Percentiles rank a stretch among this genome's conserved stretches.
Conservation (phyloP, 2,888 invertebrate species). For the Cryptocheilus praepositus region DNA sequence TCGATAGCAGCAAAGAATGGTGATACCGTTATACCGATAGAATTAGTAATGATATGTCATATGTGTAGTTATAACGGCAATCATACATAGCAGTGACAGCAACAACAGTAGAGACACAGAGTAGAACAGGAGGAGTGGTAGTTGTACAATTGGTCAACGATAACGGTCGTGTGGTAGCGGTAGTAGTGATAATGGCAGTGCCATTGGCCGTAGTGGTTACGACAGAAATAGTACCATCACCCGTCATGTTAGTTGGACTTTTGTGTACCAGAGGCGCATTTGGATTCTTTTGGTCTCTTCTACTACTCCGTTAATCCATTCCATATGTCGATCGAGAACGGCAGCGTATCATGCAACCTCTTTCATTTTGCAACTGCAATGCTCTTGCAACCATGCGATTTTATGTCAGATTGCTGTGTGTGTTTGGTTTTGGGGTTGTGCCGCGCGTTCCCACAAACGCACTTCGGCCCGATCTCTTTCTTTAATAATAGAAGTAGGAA, state of each 20-base stretch:
- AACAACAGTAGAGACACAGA: slow-evolving; percentile 8
- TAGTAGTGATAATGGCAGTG: slow-evolving; percentile 15
- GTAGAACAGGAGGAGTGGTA: not conserved
- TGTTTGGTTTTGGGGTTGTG: not conserved
- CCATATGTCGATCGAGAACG: too few species aligned
- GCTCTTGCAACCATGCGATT: too few species aligned
- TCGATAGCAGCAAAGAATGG: slow-evolving; percentile 15
- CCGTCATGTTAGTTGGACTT: slow-evolving; percentile 4
- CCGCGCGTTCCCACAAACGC: not conserved
- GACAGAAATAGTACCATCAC: slow-evolving; percentile 5
- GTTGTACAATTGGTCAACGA: not conserved
- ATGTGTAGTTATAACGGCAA: slow-evolving; percentile 7
- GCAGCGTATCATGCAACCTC: too few species aligned
- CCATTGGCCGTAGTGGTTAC: slow-evolving; percentile 13
- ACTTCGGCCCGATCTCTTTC: slow-evolving; percentile 25
- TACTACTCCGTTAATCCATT: too few species aligned
- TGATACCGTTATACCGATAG: slow-evolving; percentile 21
- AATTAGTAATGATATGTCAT: slow-evolving; percentile 12
- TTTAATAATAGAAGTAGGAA: slow-evolving; percentile 64
- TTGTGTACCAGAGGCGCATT: slow-evolving; percentile 5
- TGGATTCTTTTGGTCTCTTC: slow-evolving; percentile 3
- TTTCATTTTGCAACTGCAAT: too few species aligned
- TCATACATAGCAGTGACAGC: slow-evolving; percentile 18
- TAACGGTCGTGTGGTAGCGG: slow-evolving; percentile 6
- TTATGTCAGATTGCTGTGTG: too few species aligned